phyloP scores from a whole-genome alignment of 1,140 invertebrate species.

The Papilio aristodemus region DNA sequence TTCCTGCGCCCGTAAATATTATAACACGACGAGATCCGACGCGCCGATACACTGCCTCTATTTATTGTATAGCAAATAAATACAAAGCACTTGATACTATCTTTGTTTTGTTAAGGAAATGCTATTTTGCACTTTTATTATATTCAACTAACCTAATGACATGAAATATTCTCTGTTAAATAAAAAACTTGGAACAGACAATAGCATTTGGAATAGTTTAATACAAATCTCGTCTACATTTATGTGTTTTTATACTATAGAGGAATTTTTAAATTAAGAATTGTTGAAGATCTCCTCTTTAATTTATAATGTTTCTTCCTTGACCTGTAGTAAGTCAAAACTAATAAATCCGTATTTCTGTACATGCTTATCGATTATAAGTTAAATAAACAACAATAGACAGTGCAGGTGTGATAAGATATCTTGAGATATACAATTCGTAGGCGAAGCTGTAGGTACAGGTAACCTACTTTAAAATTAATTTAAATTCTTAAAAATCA shows the following conservation, averaged over 20 bases:
- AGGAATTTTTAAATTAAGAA: no score
- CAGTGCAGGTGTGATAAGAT: background rate
- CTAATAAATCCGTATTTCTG: no score
- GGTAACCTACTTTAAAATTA: background rate
- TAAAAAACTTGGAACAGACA: no score
- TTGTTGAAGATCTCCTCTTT: no score
- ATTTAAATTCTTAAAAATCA: background rate
- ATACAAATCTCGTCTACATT: no score
- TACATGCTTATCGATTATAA: background rate
- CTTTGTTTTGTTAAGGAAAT: background rate
- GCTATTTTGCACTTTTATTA: background rate
- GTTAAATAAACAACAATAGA: background rate
- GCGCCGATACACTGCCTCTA: background rate
- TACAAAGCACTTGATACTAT: background rate
- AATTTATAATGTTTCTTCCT: no score
- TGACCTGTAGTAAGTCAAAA: no score
- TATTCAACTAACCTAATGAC: no score
- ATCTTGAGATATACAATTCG: no score
- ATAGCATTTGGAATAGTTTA: no score
- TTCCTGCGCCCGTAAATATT: background rate
- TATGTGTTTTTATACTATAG: no score
- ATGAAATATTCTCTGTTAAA: no score
- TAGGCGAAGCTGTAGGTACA: conserved; percentile 4
- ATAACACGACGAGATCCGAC: background rate
- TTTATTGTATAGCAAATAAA: background rate